Evolutionary conservation across 2,113 vertebrate species (phyloP).

Genomic region (Zapus hudsonius): DNA sequence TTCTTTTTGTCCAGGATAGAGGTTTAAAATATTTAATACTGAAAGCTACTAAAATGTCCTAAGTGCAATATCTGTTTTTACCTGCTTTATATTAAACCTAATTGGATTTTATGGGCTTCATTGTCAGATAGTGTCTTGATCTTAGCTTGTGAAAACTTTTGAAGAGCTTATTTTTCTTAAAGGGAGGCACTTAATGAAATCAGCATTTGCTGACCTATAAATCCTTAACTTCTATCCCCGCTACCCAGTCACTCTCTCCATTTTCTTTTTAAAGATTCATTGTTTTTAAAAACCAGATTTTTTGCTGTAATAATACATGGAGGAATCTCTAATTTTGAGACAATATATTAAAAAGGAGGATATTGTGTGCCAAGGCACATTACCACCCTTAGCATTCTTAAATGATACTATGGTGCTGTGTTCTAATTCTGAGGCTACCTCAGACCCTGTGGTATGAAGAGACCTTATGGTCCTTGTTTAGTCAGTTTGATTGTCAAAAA

Average conservation of each 20-base stretch:
- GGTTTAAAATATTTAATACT: constrained; percentile 67
- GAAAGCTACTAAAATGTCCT: constrained; percentile 73
- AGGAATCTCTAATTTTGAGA: background rate
- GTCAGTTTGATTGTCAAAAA: too few species aligned
- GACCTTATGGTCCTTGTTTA: background rate
- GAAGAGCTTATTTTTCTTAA: background rate
- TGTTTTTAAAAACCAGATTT: background rate
- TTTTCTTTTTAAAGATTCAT: background rate
- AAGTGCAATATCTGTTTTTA: constrained; percentile 61
- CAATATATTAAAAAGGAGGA: background rate
- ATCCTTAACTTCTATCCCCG: background rate
- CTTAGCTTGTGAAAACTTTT: background rate
- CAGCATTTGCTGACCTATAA: background rate
- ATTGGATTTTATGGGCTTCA: constrained; percentile 56
- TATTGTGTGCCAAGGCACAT: background rate
- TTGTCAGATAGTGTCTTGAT: constrained; percentile 9
- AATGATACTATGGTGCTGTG: background rate
- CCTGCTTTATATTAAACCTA: constrained; percentile 61
- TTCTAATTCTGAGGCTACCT: background rate
- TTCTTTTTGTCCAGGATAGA: background rate
- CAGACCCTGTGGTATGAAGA: background rate
- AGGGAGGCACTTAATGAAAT: background rate
- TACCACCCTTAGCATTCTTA: background rate
- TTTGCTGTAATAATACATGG: background rate
- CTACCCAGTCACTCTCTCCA: background rate